A percentile compares a stretch with the other conserved stretches of the same genome.
Conservation (phyloP, 2,113 vertebrate genomes). For the Lagopus muta region DNA sequence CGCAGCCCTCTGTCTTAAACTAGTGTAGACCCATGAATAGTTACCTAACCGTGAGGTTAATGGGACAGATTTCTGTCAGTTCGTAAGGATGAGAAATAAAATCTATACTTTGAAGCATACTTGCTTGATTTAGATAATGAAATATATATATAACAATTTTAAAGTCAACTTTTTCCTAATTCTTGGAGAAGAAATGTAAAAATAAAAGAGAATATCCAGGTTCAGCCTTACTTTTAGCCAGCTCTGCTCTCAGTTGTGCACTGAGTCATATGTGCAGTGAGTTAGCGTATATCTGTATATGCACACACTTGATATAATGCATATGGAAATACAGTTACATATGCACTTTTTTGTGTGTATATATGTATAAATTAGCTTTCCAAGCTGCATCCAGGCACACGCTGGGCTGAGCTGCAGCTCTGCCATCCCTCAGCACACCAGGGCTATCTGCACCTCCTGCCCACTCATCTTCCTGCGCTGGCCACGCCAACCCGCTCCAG, state of each 20-base stretch:
- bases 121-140: not conserved
- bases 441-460: slow-evolving; percentile 37
- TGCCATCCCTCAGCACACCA: not conserved
- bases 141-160: not conserved
- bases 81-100: not conserved
- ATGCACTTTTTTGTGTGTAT: fast-evolving
- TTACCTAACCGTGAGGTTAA: not conserved
- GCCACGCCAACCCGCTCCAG: not conserved
- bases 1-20: not conserved
- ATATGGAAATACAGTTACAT: not conserved
- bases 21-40: not conserved
- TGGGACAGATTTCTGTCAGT: not conserved
- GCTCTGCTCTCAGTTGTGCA: not conserved
- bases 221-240: not conserved
- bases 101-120: not conserved
- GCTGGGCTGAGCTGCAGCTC: not conserved
- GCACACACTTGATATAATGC: not conserved
- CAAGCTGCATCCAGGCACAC: not conserved
- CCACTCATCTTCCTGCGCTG: slow-evolving; percentile 32
- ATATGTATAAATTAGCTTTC: not conserved
- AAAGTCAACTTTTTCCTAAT: not conserved
- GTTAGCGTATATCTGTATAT: fast-evolving
- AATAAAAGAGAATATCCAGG: not conserved
- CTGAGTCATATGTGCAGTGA: not conserved
- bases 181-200: fast-evolving